A percentile compares a stretch with the other conserved stretches of the same genome.
Conservation (phyloP, 2,888 invertebrate species). For the Baronia brevicornis region DNA sequence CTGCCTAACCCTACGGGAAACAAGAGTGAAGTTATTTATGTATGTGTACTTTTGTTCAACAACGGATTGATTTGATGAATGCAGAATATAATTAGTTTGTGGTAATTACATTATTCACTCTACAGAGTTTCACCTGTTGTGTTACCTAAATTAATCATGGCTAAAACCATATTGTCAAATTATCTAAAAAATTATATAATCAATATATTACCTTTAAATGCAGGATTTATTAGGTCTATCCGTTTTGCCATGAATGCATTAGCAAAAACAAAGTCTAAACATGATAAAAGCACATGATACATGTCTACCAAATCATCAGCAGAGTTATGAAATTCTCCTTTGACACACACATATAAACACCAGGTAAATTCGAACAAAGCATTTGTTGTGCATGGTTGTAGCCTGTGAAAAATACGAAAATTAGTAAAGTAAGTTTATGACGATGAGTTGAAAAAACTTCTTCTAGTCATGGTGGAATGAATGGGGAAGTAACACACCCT, state of each 20-base stretch:
- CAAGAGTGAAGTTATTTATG: no score
- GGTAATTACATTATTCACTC: constrained; percentile 4
- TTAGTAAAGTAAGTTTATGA: background rate
- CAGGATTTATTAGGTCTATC: constrained; percentile 89
- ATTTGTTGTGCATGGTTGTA: constrained; percentile 84
- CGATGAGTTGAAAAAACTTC: no score
- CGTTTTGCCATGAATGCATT: constrained; percentile 89
- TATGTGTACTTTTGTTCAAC: no score
- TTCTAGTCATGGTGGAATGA: no score
- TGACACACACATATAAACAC: constrained; percentile 93
- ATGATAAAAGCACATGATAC: constrained; percentile 92
- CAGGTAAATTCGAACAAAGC: constrained; percentile 95
- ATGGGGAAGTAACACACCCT: no score
- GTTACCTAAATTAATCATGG: no score
- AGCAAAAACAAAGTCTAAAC: constrained; percentile 91
- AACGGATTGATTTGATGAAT: background rate
- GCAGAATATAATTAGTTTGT: background rate
- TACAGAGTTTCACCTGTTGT: no score
- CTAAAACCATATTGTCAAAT: no score
- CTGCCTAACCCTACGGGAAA: no score
- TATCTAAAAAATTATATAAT: no score
- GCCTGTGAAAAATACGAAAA: constrained; percentile 53
- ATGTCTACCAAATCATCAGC: constrained; percentile 96
- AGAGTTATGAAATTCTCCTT: constrained; percentile 89
- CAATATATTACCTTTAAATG: constrained; percentile 80